Evolutionary conservation across 30 jellyfish, hydroid and myxozoan genomes (phyloP).

Genomic region (Hydractinia echinata): DNA sequence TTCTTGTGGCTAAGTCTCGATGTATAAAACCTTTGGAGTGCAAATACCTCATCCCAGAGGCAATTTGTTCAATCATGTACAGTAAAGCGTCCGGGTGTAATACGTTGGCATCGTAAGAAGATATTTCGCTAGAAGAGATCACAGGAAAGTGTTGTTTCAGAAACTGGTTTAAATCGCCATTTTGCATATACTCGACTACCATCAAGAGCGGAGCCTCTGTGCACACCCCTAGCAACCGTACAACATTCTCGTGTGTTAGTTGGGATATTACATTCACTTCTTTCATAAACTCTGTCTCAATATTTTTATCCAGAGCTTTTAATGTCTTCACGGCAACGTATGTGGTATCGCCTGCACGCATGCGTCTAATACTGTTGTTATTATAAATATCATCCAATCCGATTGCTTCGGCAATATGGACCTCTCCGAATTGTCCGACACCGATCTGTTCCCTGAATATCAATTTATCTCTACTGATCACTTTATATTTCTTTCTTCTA

Average conservation of each 20-base stretch:
- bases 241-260: slow-evolving; percentile 76
- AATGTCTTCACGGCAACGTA: slow-evolving; percentile 70
- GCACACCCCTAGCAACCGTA: slow-evolving; percentile 75
- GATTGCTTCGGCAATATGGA: slow-evolving; percentile 39
- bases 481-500: slow-evolving; percentile 22
- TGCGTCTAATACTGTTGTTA: slow-evolving; percentile 17
- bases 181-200: slow-evolving; percentile 90
- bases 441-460: slow-evolving; percentile 66
- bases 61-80: slow-evolving; percentile 61
- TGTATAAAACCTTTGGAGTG: slow-evolving; percentile 72
- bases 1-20: slow-evolving; percentile 92
- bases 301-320: slow-evolving; percentile 46
- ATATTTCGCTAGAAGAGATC: slow-evolving; percentile 38
- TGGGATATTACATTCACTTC: slow-evolving; percentile 73
- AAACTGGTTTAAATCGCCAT: slow-evolving; percentile 84
- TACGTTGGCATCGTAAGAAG: slow-evolving; percentile 42
- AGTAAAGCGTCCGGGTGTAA: slow-evolving; percentile 46
- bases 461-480: slow-evolving; percentile 58
- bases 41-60: slow-evolving; percentile 76
- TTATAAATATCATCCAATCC: slow-evolving; percentile 28
- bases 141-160: slow-evolving; percentile 33
- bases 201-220: slow-evolving; percentile 63
- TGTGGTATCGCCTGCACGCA: slow-evolving; percentile 48
- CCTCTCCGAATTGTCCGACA: slow-evolving; percentile 93
- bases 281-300: slow-evolving; percentile 69